Evolutionary conservation across 2,113 vertebrate species (phyloP), one percentile per base, ranked within the genome.

Genomic region (Pampusana beccarii): DNA sequence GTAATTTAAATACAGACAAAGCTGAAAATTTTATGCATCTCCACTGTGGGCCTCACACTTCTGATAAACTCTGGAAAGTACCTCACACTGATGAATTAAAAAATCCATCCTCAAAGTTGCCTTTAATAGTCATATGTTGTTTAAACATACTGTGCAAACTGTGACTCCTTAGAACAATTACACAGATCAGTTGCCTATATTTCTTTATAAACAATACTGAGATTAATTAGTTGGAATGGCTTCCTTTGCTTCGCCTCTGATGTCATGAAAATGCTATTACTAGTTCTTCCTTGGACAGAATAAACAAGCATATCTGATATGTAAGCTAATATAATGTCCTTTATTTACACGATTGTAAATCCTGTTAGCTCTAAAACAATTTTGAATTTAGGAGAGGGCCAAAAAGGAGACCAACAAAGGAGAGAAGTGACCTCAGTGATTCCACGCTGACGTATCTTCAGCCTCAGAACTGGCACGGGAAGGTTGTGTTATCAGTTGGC

Each of bases 221-320:
- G 96, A 97, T 95, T 93, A 97, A 97, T 96, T 96, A 64, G 93
- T 93, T 97, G 94, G 86, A 96, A 95, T 97, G 94, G 88, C 69
- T 97, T 97, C 97, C 97, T 97, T 92, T 95, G 71, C 92, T 97
- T 97, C 60, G 80, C 95, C 97, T 97, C 95, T 97, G 97, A 97
- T 97, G 97, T 97, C 95, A 97, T 96, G 88, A 96, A 96, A 95
- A 95, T 97, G 96, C 95, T 96, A 97, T 95, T 95, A 93, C 92
- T 95, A 94, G 96, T 75, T 92, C 88, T 97, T 97, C 96, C 97
- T 96, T 82, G 93, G 94, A 67, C 88, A 96, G 86, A 96, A 96
- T 96, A 97, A 97, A 97, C 96, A 97, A 96, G 96, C 84, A 5
- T 95, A 94, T 95, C 94, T 92, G 94, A 93, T 95, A 94, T 96